Conservation (phyloP, 1,140 invertebrate genomes). For the Hylaeus anthracinus region DNA sequence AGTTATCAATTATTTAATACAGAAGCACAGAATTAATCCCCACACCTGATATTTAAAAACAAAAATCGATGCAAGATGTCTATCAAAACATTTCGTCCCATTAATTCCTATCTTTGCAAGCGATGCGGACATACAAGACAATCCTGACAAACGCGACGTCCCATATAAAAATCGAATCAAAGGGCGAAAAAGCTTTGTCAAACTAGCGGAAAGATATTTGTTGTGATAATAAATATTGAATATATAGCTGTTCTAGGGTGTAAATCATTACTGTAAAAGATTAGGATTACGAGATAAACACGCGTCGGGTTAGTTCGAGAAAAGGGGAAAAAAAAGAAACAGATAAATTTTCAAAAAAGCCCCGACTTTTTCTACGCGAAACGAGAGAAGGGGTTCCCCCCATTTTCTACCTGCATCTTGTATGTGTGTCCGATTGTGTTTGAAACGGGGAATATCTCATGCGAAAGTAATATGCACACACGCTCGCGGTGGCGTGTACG, state of each 20-base stretch:
- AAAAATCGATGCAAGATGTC: neutral
- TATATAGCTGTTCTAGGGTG: conserved; percentile 63
- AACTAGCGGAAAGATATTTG: conserved; percentile 73
- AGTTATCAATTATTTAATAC: no score
- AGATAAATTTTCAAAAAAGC: conserved; percentile 19
- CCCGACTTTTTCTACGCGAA: conserved; percentile 35
- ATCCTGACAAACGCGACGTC: neutral
- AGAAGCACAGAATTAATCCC: no score
- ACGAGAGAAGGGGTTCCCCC: neutral
- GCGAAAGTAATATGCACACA: neutral
- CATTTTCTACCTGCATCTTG: conserved; percentile 45
- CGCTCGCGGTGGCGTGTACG: neutral
- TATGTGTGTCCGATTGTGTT: conserved; percentile 39
- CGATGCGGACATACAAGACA: neutral
- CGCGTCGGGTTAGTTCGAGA: conserved; percentile 20
- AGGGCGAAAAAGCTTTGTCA: conserved; percentile 68
- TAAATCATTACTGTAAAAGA: conserved; percentile 46
- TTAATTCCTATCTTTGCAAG: neutral
- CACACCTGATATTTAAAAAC: no score
- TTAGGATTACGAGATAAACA: conserved; percentile 45
- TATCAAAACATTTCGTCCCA: no score
- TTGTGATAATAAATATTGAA: conserved; percentile 79
- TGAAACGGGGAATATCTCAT: conserved; percentile 9
- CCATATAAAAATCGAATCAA: conserved; percentile 72
- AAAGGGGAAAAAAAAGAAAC: conserved; percentile 7